Evolutionary conservation across 2,797 vertebrate genomes (phyloP), one percentile per base, ranked within the genome.

Genomic region (Poeciliopsis presidionis): DNA sequence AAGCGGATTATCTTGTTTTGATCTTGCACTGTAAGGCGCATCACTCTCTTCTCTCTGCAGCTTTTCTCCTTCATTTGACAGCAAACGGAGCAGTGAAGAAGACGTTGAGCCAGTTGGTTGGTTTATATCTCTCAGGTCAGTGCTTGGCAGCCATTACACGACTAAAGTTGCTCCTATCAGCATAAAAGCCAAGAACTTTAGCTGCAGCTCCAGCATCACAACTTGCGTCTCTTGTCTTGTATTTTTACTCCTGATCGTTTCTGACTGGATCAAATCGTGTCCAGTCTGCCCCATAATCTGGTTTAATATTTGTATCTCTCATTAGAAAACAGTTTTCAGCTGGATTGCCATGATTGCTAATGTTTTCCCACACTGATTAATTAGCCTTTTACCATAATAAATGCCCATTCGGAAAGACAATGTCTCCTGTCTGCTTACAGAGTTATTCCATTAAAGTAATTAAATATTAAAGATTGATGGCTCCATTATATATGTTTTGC

Each of bases 341-440:
- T 59, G n/a, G 57, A 30, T 16, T 59, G 13, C 57, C 12, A 28
- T 30, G 57, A 30, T 61, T 61, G 57, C 57, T 30, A 14, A 16
- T 61, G 30, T 33, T 63, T 63, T 63, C 14, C 30, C 18, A 28
- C 14, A 33, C 30, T 33, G 59, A 63, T 63, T 63, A 33, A 63
- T 63, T 61, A 33, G 59, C 33, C 14, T 63, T 63, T 36, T 33
- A 18, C 14, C 30, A 33, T 18, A 63, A 33, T 63, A 36, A 63
- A 63, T 63, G 30, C 59, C 28, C 59, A 13, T 33, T 33, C 36
- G 30, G 59, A 63, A 36, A 33, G 14, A 63, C 59, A 63, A 63
- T 63, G 59, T 63, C 59, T 63, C 33, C 16, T 63, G 59, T 84
- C 72, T 83, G 80, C 85, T 79, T 81, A 80, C 59, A 63, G 59